These are phyloP conservation scores for Hippocampus comes DNA, from an alignment of 2,113 vertebrate species.

Conservation along the genomic window DNA sequence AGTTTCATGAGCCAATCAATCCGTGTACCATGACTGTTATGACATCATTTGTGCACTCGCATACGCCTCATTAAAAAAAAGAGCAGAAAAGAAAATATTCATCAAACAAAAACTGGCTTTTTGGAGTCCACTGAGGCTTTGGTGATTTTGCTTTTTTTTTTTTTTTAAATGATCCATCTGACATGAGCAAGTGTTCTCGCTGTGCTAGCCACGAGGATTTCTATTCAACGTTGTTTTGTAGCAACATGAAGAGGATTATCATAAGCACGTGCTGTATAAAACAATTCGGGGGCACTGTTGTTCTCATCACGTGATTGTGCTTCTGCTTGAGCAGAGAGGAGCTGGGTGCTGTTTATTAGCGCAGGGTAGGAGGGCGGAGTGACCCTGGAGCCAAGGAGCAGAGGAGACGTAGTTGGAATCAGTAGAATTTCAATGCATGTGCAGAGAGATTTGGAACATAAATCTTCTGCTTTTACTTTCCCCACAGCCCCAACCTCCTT, in stretches of 20 bases:
- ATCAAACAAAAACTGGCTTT: no score
- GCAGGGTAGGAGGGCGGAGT: slow-evolving; percentile 1
- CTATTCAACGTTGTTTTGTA: not conserved
- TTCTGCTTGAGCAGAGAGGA: not conserved
- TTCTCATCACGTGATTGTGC: not conserved
- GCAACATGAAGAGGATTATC: not conserved
- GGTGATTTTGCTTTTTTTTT: not conserved
- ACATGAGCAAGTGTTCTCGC: no score
- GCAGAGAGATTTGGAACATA: slow-evolving; percentile 35
- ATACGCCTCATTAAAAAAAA: no score
- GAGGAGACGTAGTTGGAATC: slow-evolving; percentile 39
- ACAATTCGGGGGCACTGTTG: not conserved
- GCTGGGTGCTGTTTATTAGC: not conserved
- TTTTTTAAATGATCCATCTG: no score
- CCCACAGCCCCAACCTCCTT: no score
- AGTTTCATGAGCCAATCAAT: no score
- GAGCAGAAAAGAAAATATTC: no score
- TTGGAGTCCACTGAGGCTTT: slow-evolving; percentile 29
- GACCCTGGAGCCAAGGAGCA: slow-evolving; percentile 4
- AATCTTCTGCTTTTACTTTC: no score
- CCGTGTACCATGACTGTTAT: no score
- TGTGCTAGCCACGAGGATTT: no score
- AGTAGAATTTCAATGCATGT: slow-evolving; percentile 26
- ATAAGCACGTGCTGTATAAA: not conserved
- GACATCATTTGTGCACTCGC: no score